Evolutionary conservation across 2,797 vertebrate genomes (phyloP), one percentile per base, ranked within the genome.

Genomic region (Falco naumanni): DNA sequence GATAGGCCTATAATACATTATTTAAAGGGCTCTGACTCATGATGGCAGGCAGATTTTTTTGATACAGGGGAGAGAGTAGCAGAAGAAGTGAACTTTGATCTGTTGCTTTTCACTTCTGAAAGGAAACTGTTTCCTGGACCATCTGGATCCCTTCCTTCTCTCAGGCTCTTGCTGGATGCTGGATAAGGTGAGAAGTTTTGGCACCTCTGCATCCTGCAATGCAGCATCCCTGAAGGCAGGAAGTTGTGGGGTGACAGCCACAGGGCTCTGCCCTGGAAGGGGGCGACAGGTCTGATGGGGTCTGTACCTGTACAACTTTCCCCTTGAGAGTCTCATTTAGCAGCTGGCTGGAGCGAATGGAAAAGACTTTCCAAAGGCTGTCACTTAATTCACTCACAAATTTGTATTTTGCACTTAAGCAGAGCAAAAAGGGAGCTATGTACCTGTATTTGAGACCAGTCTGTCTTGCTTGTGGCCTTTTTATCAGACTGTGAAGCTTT

Each of bases 11-110:
- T 90, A 77, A 87, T 56, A 64, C 0, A 3, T 83, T 77, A 86
- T 89, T 90, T 85, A 80, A 92, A 82, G n/a, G 39, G 53, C n/a
- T 95, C 45, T 92, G 84, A 84, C 63, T 96, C 77, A 84, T 45
- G 74, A 61, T 16, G 83, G 72, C 29, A 91, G 68, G 39, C 64
- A 37, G 53, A 50, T 37, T 65, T 91, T 95, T 93, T 80, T 92
- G 19, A 51, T 82, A 50, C 8, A 59, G 47, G 15, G 25, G 66
- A 84, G n/a, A 65, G 25, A 59, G n/a, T 59, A 82, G 61, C 59
- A 76, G n/a, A 48, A 85, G 22, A 14, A 65, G 17, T 61, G 76
- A 75, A 26, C 71, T 95, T 92, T 87, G 68, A 56, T 72, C 81
- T 77, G 31, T 33, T 64, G 56, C 68, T 68, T 95, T 93, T 79